A percentile compares a stretch with the other conserved stretches of the same genome.
Evolutionary conservation across 1,140 invertebrate genomes (phyloP).

Genomic region (Palaemon carinicauda): DNA sequence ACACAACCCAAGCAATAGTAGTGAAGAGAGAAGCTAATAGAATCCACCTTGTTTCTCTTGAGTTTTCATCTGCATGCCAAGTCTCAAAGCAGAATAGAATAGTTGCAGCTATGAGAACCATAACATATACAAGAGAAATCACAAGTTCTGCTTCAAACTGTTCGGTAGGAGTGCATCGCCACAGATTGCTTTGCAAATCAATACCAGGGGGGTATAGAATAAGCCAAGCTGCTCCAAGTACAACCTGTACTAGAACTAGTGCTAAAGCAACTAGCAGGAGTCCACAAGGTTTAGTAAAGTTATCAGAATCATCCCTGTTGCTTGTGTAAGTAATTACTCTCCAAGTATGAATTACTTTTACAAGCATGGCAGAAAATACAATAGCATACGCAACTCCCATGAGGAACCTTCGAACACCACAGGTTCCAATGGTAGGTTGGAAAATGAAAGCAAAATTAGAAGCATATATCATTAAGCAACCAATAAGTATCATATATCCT

Average conservation of each 20-base stretch:
- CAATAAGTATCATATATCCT: conserved; percentile 67
- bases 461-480: conserved; percentile 66
- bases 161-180: conserved; percentile 62
- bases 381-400: conserved; percentile 67
- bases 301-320: conserved; percentile 20
- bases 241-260: conserved; percentile 64
- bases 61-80: conserved; percentile 63
- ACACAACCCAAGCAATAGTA: conserved; percentile 65
- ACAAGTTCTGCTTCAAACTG: conserved; percentile 67
- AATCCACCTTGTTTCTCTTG: conserved; percentile 67
- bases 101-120: conserved; percentile 66
- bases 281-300: conserved; percentile 63
- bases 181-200: conserved; percentile 54
- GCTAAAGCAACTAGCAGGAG: conserved; percentile 62
- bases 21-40: conserved; percentile 64
- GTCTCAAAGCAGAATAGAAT: conserved; percentile 65
- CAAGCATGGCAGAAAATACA: conserved; percentile 66
- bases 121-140: conserved; percentile 67
- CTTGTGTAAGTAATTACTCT: conserved; percentile 32
- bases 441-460: conserved; percentile 68
- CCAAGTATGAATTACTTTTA: conserved; percentile 68
- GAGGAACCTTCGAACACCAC: conserved; percentile 66
- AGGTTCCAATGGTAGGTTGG: conserved; percentile 65
- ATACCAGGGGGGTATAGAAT: conserved; percentile 64
- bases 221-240: conserved; percentile 67